Evolutionary conservation across 2,888 invertebrate species (phyloP).

Genomic region (Chaitophorus viminalis): DNA sequence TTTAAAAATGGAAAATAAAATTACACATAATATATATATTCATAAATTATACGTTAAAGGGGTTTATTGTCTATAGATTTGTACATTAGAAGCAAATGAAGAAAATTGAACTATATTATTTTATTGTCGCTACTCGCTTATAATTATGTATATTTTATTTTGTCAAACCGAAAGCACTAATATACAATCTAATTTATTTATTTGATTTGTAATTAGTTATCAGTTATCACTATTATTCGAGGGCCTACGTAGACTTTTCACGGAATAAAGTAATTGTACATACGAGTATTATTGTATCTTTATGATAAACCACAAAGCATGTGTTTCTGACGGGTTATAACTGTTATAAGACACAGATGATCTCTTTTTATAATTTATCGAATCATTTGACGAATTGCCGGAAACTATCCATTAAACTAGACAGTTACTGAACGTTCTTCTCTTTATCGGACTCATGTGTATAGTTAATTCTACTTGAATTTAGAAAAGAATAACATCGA

Average conservation of each 20-base stretch:
- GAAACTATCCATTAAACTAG: slow-evolving; percentile 61
- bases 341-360: background rate
- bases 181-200: background rate
- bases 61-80: too few species aligned
- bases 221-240: background rate
- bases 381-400: slow-evolving; percentile 35
- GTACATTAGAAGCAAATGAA: too few species aligned
- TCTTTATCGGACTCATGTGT: slow-evolving; percentile 11
- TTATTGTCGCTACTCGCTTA: too few species aligned
- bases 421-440: slow-evolving; percentile 17
- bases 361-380: slow-evolving; percentile 18
- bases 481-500: slow-evolving; percentile 12
- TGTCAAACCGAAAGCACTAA: background rate
- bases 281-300: background rate
- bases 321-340: slow-evolving; percentile 49
- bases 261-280: background rate
- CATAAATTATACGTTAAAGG: too few species aligned
- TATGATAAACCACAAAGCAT: background rate
- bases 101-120: too few species aligned
- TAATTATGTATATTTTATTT: background rate
- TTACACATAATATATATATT: too few species aligned
- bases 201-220: too few species aligned
- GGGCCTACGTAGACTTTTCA: background rate
- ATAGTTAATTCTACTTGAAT: slow-evolving; percentile 35
- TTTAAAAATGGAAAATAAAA: too few species aligned